Conservation (phyloP, 2,113 vertebrate species). For the Atherinomorus stipes region DNA sequence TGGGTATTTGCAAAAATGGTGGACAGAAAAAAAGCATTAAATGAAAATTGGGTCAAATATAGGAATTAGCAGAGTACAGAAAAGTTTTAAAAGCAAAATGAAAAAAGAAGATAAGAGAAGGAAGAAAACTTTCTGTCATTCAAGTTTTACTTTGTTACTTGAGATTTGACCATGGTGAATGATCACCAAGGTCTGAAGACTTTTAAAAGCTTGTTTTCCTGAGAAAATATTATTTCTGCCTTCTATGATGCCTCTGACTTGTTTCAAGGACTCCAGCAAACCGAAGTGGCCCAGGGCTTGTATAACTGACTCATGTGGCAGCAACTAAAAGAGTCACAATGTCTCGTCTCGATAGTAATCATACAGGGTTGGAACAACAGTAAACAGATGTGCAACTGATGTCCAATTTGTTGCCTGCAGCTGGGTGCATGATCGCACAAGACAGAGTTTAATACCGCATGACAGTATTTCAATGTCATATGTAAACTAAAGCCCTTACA, state of each 20-base stretch:
- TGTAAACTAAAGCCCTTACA: background rate
- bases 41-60: conserved; percentile 24
- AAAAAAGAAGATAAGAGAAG: too few relatives aligned
- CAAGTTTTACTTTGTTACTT: too few relatives aligned
- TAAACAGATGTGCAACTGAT: background rate
- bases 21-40: conserved; percentile 17
- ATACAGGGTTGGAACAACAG: background rate
- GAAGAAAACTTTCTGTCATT: too few relatives aligned
- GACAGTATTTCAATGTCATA: background rate
- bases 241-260: too few relatives aligned
- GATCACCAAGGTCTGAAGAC: too few relatives aligned
- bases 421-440: background rate
- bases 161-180: too few relatives aligned
- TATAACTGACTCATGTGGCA: background rate
- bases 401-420: too few relatives aligned
- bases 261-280: too few relatives aligned
- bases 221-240: too few relatives aligned
- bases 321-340: background rate
- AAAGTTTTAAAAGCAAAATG: too few relatives aligned
- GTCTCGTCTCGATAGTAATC: background rate
- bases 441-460: background rate
- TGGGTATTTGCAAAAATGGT: conserved; percentile 47
- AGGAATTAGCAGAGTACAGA: background rate
- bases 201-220: too few relatives aligned
- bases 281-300: too few relatives aligned